These are phyloP conservation scores for Sphaeridia pumilis DNA, from an alignment of 2,888 invertebrate species.

Conservation along the genomic window DNA sequence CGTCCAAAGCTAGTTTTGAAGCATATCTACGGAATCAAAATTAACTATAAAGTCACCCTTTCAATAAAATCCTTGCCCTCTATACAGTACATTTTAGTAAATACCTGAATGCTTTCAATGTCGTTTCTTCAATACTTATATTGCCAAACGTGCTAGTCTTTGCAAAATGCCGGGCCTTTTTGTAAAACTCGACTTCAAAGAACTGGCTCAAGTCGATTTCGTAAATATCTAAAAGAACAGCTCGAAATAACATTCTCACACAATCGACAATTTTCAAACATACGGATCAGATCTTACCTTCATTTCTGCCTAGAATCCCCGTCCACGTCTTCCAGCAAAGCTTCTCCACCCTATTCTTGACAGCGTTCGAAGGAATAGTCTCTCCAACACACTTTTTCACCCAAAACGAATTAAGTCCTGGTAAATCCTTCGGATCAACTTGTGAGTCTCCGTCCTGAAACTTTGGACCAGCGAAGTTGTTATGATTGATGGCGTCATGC, in stretches of 20 bases:
- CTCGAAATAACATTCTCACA: neutral
- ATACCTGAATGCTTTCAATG: constrained; percentile 31
- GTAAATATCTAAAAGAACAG: constrained; percentile 18
- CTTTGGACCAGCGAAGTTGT: neutral
- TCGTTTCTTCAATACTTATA: constrained; percentile 24
- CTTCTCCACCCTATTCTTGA: constrained; percentile 31
- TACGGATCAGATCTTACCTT: constrained; percentile 2
- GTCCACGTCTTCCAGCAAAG: constrained; percentile 30
- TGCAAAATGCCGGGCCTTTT: constrained; percentile 14
- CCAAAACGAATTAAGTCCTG: constrained; percentile 17
- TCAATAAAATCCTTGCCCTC: neutral
- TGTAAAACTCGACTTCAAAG: constrained; percentile 18
- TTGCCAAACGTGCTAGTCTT: constrained; percentile 12
- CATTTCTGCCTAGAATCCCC: constrained; percentile 7
- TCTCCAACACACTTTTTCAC: constrained; percentile 32
- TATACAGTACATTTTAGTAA: neutral
- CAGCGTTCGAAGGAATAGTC: constrained; percentile 28
- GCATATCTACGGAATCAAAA: constrained; percentile 37
- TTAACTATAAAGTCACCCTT: neutral
- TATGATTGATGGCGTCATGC: neutral
- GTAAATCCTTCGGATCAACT: neutral
- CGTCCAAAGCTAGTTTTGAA: constrained; percentile 42
- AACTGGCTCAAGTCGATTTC: constrained; percentile 28
- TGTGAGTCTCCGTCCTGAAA: too few species aligned
- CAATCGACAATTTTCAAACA: neutral